Percentiles rank a stretch among this genome's conserved stretches.
phyloP scores from a whole-genome alignment of 2,888 invertebrate genomes.

The Euzophera pinguis region DNA sequence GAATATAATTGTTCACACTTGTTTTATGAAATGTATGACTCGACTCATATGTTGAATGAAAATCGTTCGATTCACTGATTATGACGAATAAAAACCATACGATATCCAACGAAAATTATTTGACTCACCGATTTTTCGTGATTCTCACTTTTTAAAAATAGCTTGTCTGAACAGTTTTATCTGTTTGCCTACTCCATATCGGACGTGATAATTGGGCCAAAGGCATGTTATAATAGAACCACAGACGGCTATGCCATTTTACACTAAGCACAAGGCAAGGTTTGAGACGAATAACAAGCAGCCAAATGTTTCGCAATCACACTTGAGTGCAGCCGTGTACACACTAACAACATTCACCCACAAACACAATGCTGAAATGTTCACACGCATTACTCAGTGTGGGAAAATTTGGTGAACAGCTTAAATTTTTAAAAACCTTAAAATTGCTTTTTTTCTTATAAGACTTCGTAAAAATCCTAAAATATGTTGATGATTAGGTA shows the following conservation, averaged over 20 bases:
- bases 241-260: slow-evolving; percentile 42
- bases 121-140: no score
- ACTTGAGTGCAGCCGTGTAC: slow-evolving; percentile 41
- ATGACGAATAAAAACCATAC: no score
- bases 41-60: no score
- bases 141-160: no score
- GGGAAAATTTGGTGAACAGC: slow-evolving; percentile 31
- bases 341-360: slow-evolving; percentile 52
- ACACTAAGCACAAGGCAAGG: slow-evolving; percentile 60
- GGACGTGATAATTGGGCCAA: slow-evolving; percentile 29
- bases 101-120: no score
- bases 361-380: slow-evolving; percentile 64
- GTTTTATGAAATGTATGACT: no score
- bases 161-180: background rate
- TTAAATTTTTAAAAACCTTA: background rate
- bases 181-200: slow-evolving; percentile 10
- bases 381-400: slow-evolving; percentile 59
- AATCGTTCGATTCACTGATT: no score
- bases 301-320: slow-evolving; percentile 58
- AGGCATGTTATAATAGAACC: slow-evolving; percentile 28
- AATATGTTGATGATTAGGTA: no score
- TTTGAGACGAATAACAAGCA: slow-evolving; percentile 56
- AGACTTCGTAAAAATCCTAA: background rate
- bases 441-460: background rate
- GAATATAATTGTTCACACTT: no score